Base-by-base conservation (phyloP, 2,888 invertebrate genomes). In the Tenthredo amoena region DNA sequence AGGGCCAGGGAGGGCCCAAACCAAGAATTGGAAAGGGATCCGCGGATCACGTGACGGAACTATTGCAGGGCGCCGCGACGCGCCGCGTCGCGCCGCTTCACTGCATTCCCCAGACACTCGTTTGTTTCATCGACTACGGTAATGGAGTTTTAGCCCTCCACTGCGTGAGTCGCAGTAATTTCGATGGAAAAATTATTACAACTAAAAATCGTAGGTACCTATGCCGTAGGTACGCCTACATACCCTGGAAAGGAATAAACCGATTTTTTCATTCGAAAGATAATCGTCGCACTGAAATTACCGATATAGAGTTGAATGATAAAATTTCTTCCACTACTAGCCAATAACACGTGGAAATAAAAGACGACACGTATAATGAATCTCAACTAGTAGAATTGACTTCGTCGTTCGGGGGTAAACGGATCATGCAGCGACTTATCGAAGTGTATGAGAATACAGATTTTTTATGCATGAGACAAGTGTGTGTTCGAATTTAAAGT, bases 101-200 rank as follows among this genome's bases (percentile, higher is more conserved):
- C 47, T 37, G 47, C 62, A 40, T 62, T 81, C 81, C 81, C 81
- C 0, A 62, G 81, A 81, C 81, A 81, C 81, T 81, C 81, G 81
- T 58, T 81, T 62, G 81, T 37, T 81, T 81, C 81, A 58, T 58
- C 81, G 81, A 81, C 58, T 81, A 40, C 40, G 21, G n/a, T 15
- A 81, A 81, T 81, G 81, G 81, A 81, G 58, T 62, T 62, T 81
- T 50, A 62, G 62, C 62, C 62, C 58, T 81, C 62, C 21, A 31
- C 77, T 62, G 62, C 81, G 37, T 62, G 37, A 21, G 37, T 62
- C 10, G 40, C 21, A 21, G 21, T 26, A 62, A 81, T 81, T 58
- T 62, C 21, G n/a, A 10, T 37, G 18, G 40, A 81, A 2, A 40
- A 81, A 81, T 81, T 58, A 79, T 79, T 34, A 12, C 72, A 74